Conservation (phyloP, 2,888 invertebrate species). For the Drosophila hamatofila region DNA sequence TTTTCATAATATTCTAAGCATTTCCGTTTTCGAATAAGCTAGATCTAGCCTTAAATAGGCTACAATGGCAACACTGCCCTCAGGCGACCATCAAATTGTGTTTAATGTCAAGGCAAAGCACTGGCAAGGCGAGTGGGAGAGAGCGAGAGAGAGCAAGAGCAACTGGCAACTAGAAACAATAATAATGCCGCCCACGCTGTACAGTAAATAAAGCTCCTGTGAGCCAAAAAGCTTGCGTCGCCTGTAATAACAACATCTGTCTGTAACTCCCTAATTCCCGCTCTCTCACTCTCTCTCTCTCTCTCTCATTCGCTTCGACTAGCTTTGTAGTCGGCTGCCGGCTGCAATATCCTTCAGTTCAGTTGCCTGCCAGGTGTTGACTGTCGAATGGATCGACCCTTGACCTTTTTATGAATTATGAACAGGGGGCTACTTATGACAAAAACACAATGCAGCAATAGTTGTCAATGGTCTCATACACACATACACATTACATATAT, state of each 20-base stretch:
- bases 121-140: background rate
- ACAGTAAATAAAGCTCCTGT: constrained; percentile 27
- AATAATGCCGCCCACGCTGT: constrained; percentile 33
- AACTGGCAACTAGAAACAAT: constrained; percentile 8
- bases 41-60: no score
- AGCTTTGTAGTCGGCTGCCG: constrained; percentile 24
- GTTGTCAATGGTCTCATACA: constrained; percentile 29
- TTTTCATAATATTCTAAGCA: no score
- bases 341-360: constrained; percentile 40
- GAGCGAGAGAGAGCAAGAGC: constrained; percentile 1
- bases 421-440: constrained; percentile 38
- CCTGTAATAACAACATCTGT: constrained; percentile 4
- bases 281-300: background rate
- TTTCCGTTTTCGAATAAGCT: no score
- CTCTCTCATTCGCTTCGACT: background rate
- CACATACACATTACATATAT: constrained; percentile 6
- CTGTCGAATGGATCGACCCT: constrained; percentile 56
- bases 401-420: constrained; percentile 75
- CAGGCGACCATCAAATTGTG: constrained; percentile 48
- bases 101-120: constrained; percentile 62
- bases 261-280: background rate
- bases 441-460: constrained; percentile 30
- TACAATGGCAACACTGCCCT: no score
- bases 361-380: constrained; percentile 43
- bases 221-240: constrained; percentile 9